These are phyloP conservation scores for Champsocephalus esox DNA, from an alignment of 2,797 vertebrate species.

Conservation along the genomic window DNA sequence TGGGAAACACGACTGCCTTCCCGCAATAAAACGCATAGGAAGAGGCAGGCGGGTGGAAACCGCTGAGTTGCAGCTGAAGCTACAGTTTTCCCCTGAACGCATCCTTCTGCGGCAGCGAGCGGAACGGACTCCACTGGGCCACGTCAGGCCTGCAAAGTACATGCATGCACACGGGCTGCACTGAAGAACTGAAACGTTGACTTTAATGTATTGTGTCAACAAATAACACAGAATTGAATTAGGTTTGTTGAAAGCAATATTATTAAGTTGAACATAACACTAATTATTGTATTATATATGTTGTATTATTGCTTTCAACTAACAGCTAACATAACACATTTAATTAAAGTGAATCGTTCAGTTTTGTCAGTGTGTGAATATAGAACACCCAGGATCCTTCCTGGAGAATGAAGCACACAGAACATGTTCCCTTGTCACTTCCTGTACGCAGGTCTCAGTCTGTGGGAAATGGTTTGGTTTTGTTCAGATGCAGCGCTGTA, in stretches of 20 bases:
- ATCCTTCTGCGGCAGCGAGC: slow-evolving; percentile 55
- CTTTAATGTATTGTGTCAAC: too few relatives aligned
- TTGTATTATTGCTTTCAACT: too few relatives aligned
- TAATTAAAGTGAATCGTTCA: too few relatives aligned
- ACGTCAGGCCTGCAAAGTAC: slow-evolving; percentile 15
- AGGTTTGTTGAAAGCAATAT: too few relatives aligned
- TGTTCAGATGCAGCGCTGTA: slow-evolving; percentile 63
- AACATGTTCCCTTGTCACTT: slow-evolving; percentile 5
- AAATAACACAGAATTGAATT: too few relatives aligned
- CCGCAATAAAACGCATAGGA: slow-evolving; percentile 29
- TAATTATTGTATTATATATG: too few relatives aligned
- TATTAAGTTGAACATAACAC: too few relatives aligned
- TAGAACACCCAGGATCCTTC: neutral
- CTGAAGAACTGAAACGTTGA: neutral
- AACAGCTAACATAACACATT: too few relatives aligned
- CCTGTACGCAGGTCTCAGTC: neutral
- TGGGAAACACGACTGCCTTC: neutral
- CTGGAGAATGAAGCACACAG: neutral
- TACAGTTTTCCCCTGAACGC: slow-evolving; percentile 46
- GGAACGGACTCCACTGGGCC: slow-evolving; percentile 55
- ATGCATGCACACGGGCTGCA: neutral
- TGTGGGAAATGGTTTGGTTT: slow-evolving; percentile 14
- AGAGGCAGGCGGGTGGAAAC: slow-evolving; percentile 37
- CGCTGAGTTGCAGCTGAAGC: slow-evolving; percentile 63
- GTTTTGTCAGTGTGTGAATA: neutral